A percentile compares a stretch with the other conserved stretches of the same genome.
Conservation (phyloP, 92 coral and sea anemone genomes). For the Phenganax stokvisi region DNA sequence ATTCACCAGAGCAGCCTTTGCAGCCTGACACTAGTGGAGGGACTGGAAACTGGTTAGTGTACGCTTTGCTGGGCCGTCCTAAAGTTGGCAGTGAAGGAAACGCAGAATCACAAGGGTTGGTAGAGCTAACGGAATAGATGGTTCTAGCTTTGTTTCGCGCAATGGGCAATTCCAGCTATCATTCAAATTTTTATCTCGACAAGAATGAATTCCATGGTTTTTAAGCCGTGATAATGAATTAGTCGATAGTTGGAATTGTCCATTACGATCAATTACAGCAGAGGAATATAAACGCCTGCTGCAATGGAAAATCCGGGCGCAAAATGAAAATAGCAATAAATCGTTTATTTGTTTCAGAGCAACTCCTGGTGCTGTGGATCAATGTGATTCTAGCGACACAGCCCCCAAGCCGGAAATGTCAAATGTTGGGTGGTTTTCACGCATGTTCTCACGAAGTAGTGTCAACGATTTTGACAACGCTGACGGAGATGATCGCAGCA, state of each 20-base stretch:
- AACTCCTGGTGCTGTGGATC: not conserved
- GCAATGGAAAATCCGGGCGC: too few species aligned
- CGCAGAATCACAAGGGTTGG: conserved; percentile 43
- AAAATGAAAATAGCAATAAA: too few species aligned
- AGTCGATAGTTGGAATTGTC: too few species aligned
- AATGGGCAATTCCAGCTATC: too few species aligned
- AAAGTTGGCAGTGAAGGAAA: conserved; percentile 51
- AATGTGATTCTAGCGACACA: not conserved
- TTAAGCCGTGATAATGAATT: too few species aligned
- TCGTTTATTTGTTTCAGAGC: not conserved
- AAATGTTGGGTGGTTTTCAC: conserved; percentile 26
- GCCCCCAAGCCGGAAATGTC: not conserved
- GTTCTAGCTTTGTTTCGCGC: too few species aligned
- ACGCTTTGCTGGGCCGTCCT: conserved; percentile 41
- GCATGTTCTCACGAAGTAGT: conserved; percentile 34
- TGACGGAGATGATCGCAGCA: not conserved
- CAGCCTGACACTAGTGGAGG: conserved; percentile 49
- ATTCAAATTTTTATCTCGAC: too few species aligned
- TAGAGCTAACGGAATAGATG: not conserved
- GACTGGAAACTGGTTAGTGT: conserved; percentile 57
- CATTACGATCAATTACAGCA: too few species aligned
- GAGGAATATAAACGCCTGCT: too few species aligned
- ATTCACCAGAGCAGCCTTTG: conserved; percentile 50
- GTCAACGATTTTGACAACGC: conserved; percentile 8
- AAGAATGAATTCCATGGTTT: too few species aligned